Base-by-base conservation (phyloP, 2,797 vertebrate genomes). In the Sebastes trivittatus region DNA sequence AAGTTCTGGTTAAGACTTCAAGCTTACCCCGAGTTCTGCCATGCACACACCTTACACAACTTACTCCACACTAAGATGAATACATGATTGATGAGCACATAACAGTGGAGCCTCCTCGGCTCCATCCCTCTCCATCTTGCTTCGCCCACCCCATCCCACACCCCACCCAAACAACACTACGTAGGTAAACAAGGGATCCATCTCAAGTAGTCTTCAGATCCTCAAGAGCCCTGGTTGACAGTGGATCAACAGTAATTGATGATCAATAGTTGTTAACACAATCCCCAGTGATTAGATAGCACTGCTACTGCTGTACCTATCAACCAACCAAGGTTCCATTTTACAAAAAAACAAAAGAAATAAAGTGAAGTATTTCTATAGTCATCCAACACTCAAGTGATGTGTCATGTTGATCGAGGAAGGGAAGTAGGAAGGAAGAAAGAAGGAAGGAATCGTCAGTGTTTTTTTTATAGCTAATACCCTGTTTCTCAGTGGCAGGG, bases 401-500 rank as follows among this genome's bases (percentile, higher is more conserved):
- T 77, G 83, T 74, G 77, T 88, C 81, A 83, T 91, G 81, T 88
- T 83, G 67, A 86, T 78, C 11, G 34, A 90, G 77, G 72, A 83
- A 84, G 70, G 75, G 59, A 87, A 80, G 78, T 74, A 89, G 78
- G 67, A 88, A 81, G 54, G 72, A 77, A 27, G 72, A 82, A 82
- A 76, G 56, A 79, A 70, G 79, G 77, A 83, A 84, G 60, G 71
- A 89, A 78, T 81, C n/a, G 13, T 89, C 76, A 83, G 81, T 87
- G 63, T 34, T 34, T 73, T 49, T 83, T 86, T 81, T 42, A 83
- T 84, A 89, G 86, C 82, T 92, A 94, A 89, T 96, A 96, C 95
- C 95, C 96, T 96, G 95, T 96, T 95, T 95, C 59, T 93, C 78
- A 89, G 72, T 87, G 88, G 84, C 81, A 81, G 83, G 87, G 86